Evolutionary conservation across 1,140 invertebrate species (phyloP).

Genomic region (Phortica variegata): DNA sequence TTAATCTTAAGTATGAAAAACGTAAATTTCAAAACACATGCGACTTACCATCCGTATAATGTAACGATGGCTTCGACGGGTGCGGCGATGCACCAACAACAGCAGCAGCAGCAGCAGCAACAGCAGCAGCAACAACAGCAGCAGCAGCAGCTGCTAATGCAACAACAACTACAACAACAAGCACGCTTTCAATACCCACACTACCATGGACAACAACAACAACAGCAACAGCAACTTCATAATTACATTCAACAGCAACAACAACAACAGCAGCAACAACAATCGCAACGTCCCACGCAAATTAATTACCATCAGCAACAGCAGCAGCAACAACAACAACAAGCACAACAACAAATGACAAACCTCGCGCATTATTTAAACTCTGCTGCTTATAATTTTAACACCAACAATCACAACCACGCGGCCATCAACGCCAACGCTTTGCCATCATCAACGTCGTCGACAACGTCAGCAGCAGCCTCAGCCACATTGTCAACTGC

Average conservation of each 20-base stretch:
- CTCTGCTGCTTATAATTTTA: constrained; percentile 22
- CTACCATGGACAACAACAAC: constrained; percentile 20
- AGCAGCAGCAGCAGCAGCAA: constrained; percentile 22
- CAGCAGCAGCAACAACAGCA: constrained; percentile 21
- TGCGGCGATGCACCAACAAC: constrained; percentile 14
- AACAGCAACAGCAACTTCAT: constrained; percentile 25
- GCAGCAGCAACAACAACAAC: constrained; percentile 19
- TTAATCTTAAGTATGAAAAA: constrained; percentile 35
- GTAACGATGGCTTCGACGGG: constrained; percentile 17
- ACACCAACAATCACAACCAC: constrained; percentile 9
- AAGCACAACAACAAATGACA: constrained; percentile 16
- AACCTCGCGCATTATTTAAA: neutral
- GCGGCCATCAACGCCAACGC: constrained; percentile 15
- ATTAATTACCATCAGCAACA: constrained; percentile 14
- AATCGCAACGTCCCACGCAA: constrained; percentile 20
- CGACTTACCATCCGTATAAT: constrained; percentile 44
- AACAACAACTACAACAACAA: constrained; percentile 17
- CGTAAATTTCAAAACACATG: constrained; percentile 46
- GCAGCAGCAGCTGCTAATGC: constrained; percentile 21
- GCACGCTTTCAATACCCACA: constrained; percentile 9
- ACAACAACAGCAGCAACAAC: constrained; percentile 23
- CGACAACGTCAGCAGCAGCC: constrained; percentile 12
- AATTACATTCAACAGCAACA: constrained; percentile 27
- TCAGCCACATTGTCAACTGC: neutral
- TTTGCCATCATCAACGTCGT: constrained; percentile 21